A percentile compares a stretch with the other conserved stretches of the same genome.
Evolutionary conservation across 2,797 vertebrate genomes (phyloP).

Genomic region (Gymnopithys bicolor): DNA sequence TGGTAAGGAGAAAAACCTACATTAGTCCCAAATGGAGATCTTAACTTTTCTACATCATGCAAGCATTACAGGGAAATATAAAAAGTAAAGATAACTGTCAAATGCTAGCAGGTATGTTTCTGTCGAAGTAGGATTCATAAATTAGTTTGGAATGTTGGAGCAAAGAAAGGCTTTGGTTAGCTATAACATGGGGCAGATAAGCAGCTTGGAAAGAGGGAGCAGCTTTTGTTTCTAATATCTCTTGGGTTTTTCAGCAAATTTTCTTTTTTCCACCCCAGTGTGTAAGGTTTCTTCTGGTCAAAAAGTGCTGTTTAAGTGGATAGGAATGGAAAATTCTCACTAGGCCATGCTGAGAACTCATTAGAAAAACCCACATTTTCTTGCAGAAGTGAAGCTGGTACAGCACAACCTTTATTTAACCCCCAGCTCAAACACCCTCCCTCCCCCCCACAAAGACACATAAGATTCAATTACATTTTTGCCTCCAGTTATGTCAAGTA

Average conservation of each 20-base stretch:
- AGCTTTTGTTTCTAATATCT: not conserved
- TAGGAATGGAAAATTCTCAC: not conserved
- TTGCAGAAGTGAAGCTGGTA: not conserved
- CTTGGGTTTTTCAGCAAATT: not conserved
- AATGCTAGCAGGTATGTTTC: not conserved
- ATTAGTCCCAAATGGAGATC: not conserved
- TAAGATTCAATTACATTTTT: constrained; percentile 38
- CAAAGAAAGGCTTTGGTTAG: not conserved
- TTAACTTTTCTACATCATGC: not conserved
- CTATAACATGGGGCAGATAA: not conserved
- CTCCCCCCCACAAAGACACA: not conserved
- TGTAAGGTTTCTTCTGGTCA: not conserved
- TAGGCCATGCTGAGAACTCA: not conserved
- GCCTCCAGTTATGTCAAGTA: constrained; percentile 35
- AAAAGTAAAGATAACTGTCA: not conserved
- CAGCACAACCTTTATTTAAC: constrained; percentile 21
- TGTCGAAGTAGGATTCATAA: not conserved
- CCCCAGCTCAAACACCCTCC: not conserved
- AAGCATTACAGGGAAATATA: not conserved
- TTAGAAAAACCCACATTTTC: constrained; percentile 4
- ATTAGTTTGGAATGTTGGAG: not conserved
- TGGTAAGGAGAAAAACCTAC: not conserved
- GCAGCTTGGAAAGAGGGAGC: not conserved
- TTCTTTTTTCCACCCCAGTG: not conserved
- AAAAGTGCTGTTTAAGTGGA: not conserved